These are phyloP conservation scores for Cinclus cinclus DNA, from an alignment of 2,113 vertebrate species.

Conservation along the genomic window DNA sequence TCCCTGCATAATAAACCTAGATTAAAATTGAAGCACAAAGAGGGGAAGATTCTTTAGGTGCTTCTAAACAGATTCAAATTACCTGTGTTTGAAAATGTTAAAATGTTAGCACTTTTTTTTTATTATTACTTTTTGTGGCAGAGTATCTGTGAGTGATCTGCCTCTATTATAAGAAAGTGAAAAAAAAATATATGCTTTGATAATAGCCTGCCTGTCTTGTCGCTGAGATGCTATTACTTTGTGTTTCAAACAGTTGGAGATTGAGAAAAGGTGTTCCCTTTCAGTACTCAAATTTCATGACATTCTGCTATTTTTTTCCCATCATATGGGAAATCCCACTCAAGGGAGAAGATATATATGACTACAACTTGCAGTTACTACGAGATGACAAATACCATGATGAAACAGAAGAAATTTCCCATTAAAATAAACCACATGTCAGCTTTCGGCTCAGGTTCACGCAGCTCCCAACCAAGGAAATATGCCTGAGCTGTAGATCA, in stretches of 20 bases:
- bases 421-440: slow-evolving; percentile 67
- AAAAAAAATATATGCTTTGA: not conserved
- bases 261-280: slow-evolving; percentile 20
- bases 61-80: not conserved
- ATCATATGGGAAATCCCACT: slow-evolving; percentile 24
- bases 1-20: fast-evolving
- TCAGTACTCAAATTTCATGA: slow-evolving; percentile 16
- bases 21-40: not conserved
- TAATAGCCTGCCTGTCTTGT: not conserved
- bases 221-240: not conserved
- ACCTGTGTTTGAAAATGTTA: not conserved
- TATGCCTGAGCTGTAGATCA: slow-evolving; percentile 32
- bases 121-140: fast-evolving
- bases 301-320: not conserved
- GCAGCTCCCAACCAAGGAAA: not conserved
- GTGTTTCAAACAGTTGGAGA: not conserved
- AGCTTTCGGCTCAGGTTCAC: slow-evolving; percentile 31
- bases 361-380: not conserved
- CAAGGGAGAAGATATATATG: slow-evolving; percentile 19
- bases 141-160: not conserved
- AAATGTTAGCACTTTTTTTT: not conserved
- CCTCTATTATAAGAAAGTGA: not conserved
- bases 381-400: slow-evolving; percentile 37
- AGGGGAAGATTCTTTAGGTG: fast-evolving
- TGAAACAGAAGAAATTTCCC: slow-evolving; percentile 57